Evolutionary conservation across 2,888 invertebrate species (phyloP).

Genomic region (Cyclophora albipunctata): DNA sequence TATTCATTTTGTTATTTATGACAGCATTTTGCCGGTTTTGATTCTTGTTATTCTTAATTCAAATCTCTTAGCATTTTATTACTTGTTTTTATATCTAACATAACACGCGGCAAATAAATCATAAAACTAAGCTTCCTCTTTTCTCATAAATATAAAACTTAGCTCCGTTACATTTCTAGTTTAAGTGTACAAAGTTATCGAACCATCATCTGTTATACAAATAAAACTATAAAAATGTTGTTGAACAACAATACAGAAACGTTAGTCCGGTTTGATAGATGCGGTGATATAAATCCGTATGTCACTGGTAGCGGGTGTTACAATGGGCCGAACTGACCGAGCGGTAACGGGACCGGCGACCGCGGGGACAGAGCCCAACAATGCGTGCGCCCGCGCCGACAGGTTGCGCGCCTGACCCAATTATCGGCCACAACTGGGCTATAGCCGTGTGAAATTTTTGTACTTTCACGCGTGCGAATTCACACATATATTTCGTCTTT

Average conservation of each 20-base stretch:
- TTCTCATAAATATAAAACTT: too few species aligned
- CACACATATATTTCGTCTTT: conserved; percentile 12
- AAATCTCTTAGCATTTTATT: too few species aligned
- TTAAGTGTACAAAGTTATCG: too few species aligned
- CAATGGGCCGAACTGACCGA: conserved; percentile 68
- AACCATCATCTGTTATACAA: too few species aligned
- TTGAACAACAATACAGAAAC: neutral
- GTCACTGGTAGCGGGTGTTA: conserved; percentile 51
- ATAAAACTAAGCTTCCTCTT: too few species aligned
- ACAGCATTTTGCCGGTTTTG: too few species aligned
- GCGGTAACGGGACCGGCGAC: conserved; percentile 57
- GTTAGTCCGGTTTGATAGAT: conserved; percentile 5
- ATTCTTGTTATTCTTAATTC: too few species aligned
- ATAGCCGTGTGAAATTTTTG: conserved; percentile 58
- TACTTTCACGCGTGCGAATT: conserved; percentile 46
- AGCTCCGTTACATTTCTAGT: too few species aligned
- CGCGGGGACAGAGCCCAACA: conserved; percentile 51
- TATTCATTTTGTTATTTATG: too few species aligned
- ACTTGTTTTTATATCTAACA: too few species aligned
- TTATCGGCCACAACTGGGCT: conserved; percentile 60
- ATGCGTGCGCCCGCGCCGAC: conserved; percentile 61
- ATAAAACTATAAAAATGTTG: neutral
- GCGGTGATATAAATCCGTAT: conserved; percentile 36
- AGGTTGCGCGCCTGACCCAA: conserved; percentile 73
- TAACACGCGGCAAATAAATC: too few species aligned